Base-by-base conservation (phyloP, 2,888 invertebrate species). In the Cheilosia impressa region DNA sequence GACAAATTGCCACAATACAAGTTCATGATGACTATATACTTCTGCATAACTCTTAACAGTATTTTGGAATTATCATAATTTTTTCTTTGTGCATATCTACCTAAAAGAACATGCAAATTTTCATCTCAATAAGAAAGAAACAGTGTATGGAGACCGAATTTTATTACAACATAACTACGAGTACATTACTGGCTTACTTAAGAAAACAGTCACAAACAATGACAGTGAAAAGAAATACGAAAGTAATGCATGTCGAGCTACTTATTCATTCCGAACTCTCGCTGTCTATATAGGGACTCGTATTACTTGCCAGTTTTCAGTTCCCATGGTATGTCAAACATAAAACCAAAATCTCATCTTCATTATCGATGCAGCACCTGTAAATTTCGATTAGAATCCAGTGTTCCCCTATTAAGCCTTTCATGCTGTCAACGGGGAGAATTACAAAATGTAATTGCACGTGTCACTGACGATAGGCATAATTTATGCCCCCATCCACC, bases 351-450 rank as follows among this genome's bases (percentile, higher is more conserved):
- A 81, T 65, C n/a, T 53, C 45, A 65, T 78, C 82, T 78, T 83
- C 82, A 83, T 83, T 83, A 78, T 78, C 78, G 41, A 83, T 83
- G 82, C 82, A 72, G 62, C 78, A 68, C 82, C 62, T 78, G 82
- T 78, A 78, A 83, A 78, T 53, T 62, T 66, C 60, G 13, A 43
- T 65, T 52, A 65, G 58, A 43, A 55, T 58, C 58, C 53, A 55
- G 6, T 27, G 9, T 52, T 50, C 31, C 24, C 34, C 17, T n/a
- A 41, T 9, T 58, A 9, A 45, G 19, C 17, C 43, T 10, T 45
- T 6, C 47, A 24, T 31, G 9, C 4, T 45, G 17, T 31, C 47
- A 62, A 22, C 41, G 68, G 62, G 38, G 31, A 62, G 75, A 81
- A 81, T 81, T 75, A 81, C 75, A 75, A 81, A 22, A 69, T 68